Evolutionary conservation across 2,888 invertebrate species (phyloP).

Genomic region (Idaea biselata): DNA sequence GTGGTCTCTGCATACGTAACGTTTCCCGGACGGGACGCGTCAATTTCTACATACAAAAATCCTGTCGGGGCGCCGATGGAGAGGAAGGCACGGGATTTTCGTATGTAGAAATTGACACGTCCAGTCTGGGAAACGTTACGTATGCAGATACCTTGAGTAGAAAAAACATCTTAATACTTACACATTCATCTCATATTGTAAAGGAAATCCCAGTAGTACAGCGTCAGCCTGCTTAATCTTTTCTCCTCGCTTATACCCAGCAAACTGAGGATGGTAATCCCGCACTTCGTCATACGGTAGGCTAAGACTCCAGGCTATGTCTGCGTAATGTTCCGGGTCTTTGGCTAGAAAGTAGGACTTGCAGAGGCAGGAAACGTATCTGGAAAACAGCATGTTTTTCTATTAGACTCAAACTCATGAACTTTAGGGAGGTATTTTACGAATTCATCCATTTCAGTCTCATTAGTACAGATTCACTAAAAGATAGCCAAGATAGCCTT

Average conservation of each 20-base stretch:
- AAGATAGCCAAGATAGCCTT: too few relatives aligned
- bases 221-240: conserved; percentile 82
- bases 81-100: too few relatives aligned
- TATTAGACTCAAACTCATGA: background rate
- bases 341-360: conserved; percentile 61
- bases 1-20: too few relatives aligned
- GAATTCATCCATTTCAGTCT: too few relatives aligned
- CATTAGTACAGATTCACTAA: too few relatives aligned
- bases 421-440: background rate
- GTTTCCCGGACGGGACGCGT: too few relatives aligned
- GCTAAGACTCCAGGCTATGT: conserved; percentile 75
- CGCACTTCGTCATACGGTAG: conserved; percentile 68
- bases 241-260: conserved; percentile 67
- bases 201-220: conserved; percentile 79
- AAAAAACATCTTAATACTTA: conserved; percentile 37
- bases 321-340: conserved; percentile 66
- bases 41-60: too few relatives aligned
- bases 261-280: conserved; percentile 82
- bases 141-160: too few relatives aligned
- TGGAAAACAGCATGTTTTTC: conserved; percentile 30
- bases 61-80: too few relatives aligned
- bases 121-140: too few relatives aligned
- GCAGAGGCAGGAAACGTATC: conserved; percentile 72
- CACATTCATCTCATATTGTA: conserved; percentile 77
- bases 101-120: too few relatives aligned